Evolutionary conservation across 2,113 vertebrate genomes (phyloP).

Genomic region (Arvicanthis niloticus): DNA sequence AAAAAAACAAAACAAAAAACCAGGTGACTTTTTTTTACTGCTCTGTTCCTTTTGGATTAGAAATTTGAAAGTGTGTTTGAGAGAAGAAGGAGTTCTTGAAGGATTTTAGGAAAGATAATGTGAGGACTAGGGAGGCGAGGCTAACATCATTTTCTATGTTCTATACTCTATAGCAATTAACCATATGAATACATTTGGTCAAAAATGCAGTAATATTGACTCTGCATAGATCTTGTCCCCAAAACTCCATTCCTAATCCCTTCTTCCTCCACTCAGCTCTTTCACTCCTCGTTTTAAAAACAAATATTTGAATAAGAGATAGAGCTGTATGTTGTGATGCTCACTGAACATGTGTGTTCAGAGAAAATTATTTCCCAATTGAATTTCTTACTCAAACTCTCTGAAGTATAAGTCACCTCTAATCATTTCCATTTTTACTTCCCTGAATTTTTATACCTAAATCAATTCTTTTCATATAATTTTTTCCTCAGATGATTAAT

Average conservation of each 20-base stretch:
- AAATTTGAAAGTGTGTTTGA: not conserved
- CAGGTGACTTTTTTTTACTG: not conserved
- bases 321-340: not conserved
- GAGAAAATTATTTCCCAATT: no score
- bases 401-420: not conserved
- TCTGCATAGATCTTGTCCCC: not conserved
- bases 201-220: no score
- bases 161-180: not conserved
- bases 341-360: no score
- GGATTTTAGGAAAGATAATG: not conserved
- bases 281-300: not conserved
- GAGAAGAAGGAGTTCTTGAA: not conserved
- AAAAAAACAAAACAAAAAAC: no score
- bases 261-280: not conserved
- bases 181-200: not conserved
- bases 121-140: no score
- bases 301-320: not conserved
- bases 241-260: no score
- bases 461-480: not conserved
- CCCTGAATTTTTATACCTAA: not conserved
- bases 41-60: not conserved
- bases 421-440: not conserved
- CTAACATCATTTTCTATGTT: not conserved
- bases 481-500: not conserved
- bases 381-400: not conserved